These are phyloP conservation scores for Sericinus montela DNA, from an alignment of 2,888 invertebrate species.

Conservation along the genomic window DNA sequence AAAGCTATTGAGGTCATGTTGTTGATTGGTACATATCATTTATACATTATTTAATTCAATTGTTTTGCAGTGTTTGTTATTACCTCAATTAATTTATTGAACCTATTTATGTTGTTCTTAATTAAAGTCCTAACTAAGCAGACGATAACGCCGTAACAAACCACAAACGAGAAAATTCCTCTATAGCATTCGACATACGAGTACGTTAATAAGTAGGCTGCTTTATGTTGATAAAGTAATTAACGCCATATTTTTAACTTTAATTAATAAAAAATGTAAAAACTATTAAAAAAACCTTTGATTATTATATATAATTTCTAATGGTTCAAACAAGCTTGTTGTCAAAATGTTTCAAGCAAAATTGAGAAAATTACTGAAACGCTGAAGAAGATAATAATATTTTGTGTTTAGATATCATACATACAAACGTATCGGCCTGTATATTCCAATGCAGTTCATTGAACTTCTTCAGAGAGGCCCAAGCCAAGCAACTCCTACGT, in stretches of 20 bases:
- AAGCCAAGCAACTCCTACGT: no score
- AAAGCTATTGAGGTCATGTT: not conserved
- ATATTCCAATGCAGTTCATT: no score
- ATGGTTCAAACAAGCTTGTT: no score
- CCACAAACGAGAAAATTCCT: conserved; percentile 9
- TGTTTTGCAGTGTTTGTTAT: not conserved
- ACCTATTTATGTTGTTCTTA: conserved; percentile 8
- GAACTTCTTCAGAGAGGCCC: no score
- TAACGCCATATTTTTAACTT: not conserved
- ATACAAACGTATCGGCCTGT: no score
- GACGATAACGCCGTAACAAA: conserved; percentile 5
- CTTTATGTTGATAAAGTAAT: not conserved
- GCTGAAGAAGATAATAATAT: no score
- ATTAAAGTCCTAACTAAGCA: conserved; percentile 8
- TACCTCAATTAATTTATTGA: conserved; percentile 2
- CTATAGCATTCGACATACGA: not conserved
- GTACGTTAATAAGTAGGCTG: not conserved
- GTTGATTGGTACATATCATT: not conserved
- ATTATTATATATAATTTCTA: no score
- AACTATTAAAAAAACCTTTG: no score
- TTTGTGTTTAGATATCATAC: no score
- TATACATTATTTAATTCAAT: not conserved
- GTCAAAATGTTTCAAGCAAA: no score
- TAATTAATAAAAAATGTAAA: no score
- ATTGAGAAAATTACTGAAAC: no score